Conservation (phyloP, 2,797 vertebrate genomes). For the Hafferia zeledoni region DNA sequence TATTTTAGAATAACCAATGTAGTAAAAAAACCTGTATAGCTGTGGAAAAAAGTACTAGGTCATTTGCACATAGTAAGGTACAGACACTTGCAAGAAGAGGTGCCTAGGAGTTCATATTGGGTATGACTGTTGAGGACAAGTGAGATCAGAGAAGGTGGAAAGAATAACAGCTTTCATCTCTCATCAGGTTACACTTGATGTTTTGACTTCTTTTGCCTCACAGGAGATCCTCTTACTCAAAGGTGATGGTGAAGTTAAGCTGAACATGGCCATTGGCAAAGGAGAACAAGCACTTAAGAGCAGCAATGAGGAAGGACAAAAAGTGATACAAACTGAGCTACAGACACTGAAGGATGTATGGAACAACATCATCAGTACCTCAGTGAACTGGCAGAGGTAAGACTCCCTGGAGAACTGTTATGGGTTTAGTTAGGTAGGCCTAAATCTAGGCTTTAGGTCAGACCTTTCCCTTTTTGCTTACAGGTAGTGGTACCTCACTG, state of each 20-base stretch:
- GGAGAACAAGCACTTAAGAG: slow-evolving; percentile 91
- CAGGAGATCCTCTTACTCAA: slow-evolving; percentile 96
- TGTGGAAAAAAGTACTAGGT: not conserved
- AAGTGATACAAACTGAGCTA: slow-evolving; percentile 86
- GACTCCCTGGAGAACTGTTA: not conserved
- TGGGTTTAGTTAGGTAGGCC: no score
- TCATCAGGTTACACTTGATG: not conserved
- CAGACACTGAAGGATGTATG: slow-evolving; percentile 88
- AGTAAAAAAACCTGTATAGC: not conserved
- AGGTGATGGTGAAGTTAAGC: slow-evolving; percentile 94
- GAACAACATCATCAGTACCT: slow-evolving; percentile 86
- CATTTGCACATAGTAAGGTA: not conserved
- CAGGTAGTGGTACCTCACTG: not conserved
- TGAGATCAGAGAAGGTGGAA: not conserved
- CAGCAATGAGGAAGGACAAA: slow-evolving; percentile 87
- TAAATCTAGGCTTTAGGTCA: not conserved
- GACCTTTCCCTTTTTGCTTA: not conserved
- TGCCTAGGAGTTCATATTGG: not conserved
- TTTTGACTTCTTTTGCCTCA: not conserved
- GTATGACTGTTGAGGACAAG: not conserved
- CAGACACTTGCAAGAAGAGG: not conserved
- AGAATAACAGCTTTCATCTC: not conserved
- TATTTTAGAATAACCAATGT: not conserved
- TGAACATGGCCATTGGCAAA: slow-evolving; percentile 97
- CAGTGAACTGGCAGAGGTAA: slow-evolving; percentile 90